A percentile compares a stretch with the other conserved stretches of the same genome.
Evolutionary conservation across 2,113 vertebrate genomes (phyloP).

Genomic region (Gopherus evgoodei): DNA sequence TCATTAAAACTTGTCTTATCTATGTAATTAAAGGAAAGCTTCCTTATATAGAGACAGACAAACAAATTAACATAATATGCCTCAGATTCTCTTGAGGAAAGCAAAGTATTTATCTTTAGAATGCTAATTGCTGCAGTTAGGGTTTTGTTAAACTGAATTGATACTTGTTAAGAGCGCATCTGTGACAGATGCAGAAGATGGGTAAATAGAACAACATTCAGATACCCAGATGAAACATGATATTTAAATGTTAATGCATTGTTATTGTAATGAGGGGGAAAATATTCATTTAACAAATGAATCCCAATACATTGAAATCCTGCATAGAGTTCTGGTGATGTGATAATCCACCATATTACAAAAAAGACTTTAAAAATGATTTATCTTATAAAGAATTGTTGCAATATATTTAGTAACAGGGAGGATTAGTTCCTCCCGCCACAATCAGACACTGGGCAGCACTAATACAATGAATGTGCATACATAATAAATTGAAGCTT

Average conservation of each 20-base stretch:
- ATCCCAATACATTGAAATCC: background rate
- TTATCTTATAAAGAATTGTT: background rate
- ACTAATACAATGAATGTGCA: background rate
- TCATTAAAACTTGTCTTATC: conserved; percentile 47
- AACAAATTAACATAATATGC: conserved; percentile 47
- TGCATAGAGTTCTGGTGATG: conserved; percentile 7
- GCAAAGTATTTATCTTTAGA: conserved; percentile 46
- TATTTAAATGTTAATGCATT: conserved; percentile 36
- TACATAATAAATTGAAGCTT: conserved; percentile 22
- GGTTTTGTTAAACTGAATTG: conserved; percentile 53
- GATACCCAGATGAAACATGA: conserved; percentile 5
- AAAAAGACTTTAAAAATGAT: background rate
- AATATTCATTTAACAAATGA: conserved; percentile 41
- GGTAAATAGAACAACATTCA: conserved; percentile 5
- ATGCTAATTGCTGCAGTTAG: conserved; percentile 43
- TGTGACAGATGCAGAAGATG: conserved; percentile 27
- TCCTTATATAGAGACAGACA: conserved; percentile 17
- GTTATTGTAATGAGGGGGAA: conserved; percentile 22
- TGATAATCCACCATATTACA: conserved; percentile 36
- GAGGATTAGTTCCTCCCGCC: conserved; percentile 37
- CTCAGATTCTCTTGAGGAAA: conserved; percentile 28
- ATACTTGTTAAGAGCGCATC: conserved; percentile 24
- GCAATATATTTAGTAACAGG: conserved; percentile 14
- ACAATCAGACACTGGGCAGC: conserved; percentile 11
- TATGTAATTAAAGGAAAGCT: conserved; percentile 56